These are phyloP conservation scores for Sarcophilus harrisii DNA, from an alignment of 2,797 vertebrate species.

Conservation along the genomic window DNA sequence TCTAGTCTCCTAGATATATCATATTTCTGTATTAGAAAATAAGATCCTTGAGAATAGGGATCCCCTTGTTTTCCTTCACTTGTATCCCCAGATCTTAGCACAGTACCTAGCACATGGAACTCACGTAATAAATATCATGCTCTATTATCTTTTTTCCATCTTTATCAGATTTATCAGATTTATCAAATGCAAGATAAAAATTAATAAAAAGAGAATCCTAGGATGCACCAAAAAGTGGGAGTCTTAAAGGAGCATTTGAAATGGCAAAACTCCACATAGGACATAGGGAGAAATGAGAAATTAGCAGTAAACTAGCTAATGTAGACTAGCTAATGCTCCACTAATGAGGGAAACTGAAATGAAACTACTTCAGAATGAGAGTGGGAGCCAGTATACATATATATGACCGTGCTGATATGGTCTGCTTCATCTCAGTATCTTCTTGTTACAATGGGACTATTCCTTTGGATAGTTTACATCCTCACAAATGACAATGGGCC, in stretches of 20 bases:
- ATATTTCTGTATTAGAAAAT: not conserved
- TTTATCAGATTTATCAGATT: slow-evolving; percentile 50
- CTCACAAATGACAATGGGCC: not conserved
- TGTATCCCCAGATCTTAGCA: not conserved
- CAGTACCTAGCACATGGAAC: not conserved
- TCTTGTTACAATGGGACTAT: not conserved
- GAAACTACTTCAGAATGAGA: slow-evolving; percentile 65
- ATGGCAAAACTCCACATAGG: slow-evolving; percentile 43
- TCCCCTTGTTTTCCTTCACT: not conserved
- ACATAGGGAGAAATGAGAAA: slow-evolving; percentile 53
- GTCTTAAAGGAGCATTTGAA: slow-evolving; percentile 63
- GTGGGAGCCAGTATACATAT: not conserved
- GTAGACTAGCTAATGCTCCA: slow-evolving; percentile 53
- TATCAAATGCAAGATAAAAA: slow-evolving; percentile 59
- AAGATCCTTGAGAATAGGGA: not conserved
- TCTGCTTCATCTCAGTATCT: not conserved
- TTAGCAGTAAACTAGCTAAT: slow-evolving; percentile 58
- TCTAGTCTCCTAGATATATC: not conserved
- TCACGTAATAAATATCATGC: not conserved
- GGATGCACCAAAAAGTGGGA: slow-evolving; percentile 52
- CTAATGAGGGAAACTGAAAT: slow-evolving; percentile 39
- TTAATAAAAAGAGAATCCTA: slow-evolving; percentile 53
- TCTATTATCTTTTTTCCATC: not conserved
- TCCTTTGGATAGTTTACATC: not conserved
- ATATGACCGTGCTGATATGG: not conserved